These are phyloP conservation scores for Schizothorax lantsangensis DNA, from an alignment of 2,797 vertebrate species.

Conservation along the genomic window DNA sequence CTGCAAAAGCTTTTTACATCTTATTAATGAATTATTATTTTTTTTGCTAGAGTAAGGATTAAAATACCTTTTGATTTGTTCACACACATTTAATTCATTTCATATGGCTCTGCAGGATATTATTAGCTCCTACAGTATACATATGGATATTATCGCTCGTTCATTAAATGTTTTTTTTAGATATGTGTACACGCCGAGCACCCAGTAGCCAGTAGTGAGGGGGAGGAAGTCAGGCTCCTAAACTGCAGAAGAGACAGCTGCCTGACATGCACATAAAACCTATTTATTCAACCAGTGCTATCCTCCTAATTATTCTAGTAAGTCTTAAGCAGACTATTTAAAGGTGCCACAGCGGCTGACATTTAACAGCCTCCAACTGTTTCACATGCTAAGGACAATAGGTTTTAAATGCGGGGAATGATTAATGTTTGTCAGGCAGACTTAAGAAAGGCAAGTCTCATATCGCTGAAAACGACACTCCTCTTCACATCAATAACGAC, in stretches of 20 bases:
- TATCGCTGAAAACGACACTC: conserved; percentile 41
- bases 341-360: conserved; percentile 21
- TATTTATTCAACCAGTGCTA: conserved; percentile 51
- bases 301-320: conserved; percentile 52
- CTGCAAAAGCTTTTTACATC: neutral
- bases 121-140: conserved; percentile 28
- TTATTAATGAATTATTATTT: neutral
- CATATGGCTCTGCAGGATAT: neutral
- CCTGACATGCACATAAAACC: conserved; percentile 44
- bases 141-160: conserved; percentile 24
- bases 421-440: conserved; percentile 22
- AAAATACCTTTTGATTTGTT: neutral
- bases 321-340: conserved; percentile 32
- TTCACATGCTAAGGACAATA: conserved; percentile 41
- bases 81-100: neutral
- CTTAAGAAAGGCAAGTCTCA: conserved; percentile 38
- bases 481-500: conserved; percentile 20
- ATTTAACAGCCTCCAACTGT: conserved; percentile 27
- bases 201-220: neutral
- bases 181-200: conserved; percentile 33
- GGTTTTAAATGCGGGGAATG: conserved; percentile 10
- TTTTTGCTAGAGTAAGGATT: neutral
- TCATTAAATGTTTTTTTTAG: conserved; percentile 36
- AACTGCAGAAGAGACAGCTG: conserved; percentile 54
- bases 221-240: conserved; percentile 14